Evolutionary conservation across 2,113 vertebrate species (phyloP), one percentile per base, ranked within the genome.

Genomic region (Burhinus bistriatus): DNA sequence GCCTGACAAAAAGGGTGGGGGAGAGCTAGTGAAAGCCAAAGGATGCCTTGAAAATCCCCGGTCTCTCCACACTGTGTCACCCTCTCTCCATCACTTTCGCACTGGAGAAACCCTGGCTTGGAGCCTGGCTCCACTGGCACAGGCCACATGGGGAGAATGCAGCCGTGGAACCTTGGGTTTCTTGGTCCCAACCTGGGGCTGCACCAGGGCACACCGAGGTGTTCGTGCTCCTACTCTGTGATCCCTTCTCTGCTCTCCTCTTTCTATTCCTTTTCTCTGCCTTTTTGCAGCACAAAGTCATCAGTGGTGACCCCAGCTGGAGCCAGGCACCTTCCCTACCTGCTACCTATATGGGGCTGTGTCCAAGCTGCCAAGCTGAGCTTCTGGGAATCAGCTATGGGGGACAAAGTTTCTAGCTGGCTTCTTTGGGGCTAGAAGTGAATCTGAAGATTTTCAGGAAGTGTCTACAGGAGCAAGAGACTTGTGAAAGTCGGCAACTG

Each of bases 41-140:
- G 2, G 36, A 81, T 77, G 81, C 58, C 66, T 83, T 85, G 94
- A 62, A 87, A 90, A 95, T 96, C 83, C 94, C 89, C 3, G 0
- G 20, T 95, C 93, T 96, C 58, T 95, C 97, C 96, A 97, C 97
- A 94, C 62, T 5, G 95, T 97, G 97, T 96, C 95, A 94, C 96
- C 85, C 95, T 97, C 96, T 93, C 91, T 77, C 94, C 94, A 95
- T 54, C 16, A 1, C 44, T 93, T 16, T 29, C 29, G 18, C 7
- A 4, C n/a, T 5, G 36, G 47, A 75, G 61, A 79, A 77, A 49
- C 78, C 11, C 45, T n/a, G 36, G 22, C 44, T 72, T 3, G 3
- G 20, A 94, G 75, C 66, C 69, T 52, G 51, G 8, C 29, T 91
- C 68, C 38, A 38, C 8, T 18, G 7, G 54, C 55, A 78, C 36